These are phyloP conservation scores for Syndactyla subalaris DNA, from an alignment of 2,797 vertebrate genomes.

Conservation along the genomic window DNA sequence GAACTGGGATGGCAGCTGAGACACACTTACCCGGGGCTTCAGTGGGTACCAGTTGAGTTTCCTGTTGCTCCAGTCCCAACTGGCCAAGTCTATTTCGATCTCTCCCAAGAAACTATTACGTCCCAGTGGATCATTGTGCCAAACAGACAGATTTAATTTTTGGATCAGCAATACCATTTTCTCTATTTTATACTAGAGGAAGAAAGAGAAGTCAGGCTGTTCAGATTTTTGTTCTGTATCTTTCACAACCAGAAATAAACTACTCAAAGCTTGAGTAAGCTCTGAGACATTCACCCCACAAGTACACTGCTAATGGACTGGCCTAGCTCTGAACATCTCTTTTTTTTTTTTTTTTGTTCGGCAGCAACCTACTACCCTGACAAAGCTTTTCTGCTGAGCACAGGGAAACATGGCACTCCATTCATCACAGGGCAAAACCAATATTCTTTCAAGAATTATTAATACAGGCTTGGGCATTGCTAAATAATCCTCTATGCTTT, in stretches of 20 bases:
- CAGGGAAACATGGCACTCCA: neutral
- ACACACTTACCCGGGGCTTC: constrained; percentile 70
- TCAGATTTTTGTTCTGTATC: neutral
- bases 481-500: neutral
- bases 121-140: constrained; percentile 78
- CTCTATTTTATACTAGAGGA: constrained; percentile 77
- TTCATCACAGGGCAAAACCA: neutral
- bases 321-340: neutral
- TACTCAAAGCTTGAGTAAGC: neutral
- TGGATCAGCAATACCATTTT: constrained; percentile 78
- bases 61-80: constrained; percentile 79
- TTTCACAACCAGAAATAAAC: neutral
- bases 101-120: constrained; percentile 79
- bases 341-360: neutral
- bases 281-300: neutral
- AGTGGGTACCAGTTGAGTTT: constrained; percentile 75
- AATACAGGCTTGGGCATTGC: neutral
- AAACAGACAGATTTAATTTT: constrained; percentile 78
- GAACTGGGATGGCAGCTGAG: neutral
- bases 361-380: neutral
- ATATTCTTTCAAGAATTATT: neutral
- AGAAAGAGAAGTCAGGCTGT: neutral
- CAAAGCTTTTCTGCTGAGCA: neutral
- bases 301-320: neutral
- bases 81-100: constrained; percentile 75